phyloP scores from a whole-genome alignment of 2,888 invertebrate genomes.

The Spodoptera exigua region DNA sequence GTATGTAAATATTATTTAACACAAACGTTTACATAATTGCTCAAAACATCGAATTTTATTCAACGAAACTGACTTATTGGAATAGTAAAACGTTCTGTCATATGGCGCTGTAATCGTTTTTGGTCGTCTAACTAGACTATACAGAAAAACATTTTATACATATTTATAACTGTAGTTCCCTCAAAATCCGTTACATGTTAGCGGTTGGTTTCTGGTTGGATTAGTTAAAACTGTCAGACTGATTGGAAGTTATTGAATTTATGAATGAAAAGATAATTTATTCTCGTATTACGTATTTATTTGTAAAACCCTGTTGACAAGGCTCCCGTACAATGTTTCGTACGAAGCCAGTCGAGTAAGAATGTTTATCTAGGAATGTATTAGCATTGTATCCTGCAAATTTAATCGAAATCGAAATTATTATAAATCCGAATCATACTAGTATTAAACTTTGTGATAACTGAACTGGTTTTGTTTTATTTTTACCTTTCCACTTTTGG shows the following conservation, averaged over 20 bases:
- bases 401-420: slow-evolving; percentile 38
- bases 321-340: too few species aligned
- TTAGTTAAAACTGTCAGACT: slow-evolving; percentile 14
- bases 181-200: too few species aligned
- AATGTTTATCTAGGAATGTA: slow-evolving; percentile 18
- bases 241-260: slow-evolving; percentile 6
- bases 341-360: not conserved
- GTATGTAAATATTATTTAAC: slow-evolving; percentile 49
- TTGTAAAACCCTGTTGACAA: too few species aligned
- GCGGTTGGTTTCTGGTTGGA: too few species aligned
- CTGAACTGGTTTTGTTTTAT: slow-evolving; percentile 32
- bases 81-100: not conserved
- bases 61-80: slow-evolving; percentile 3
- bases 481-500: not conserved
- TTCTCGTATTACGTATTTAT: too few species aligned
- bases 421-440: slow-evolving; percentile 36
- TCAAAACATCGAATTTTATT: slow-evolving; percentile 34
- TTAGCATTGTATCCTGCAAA: slow-evolving; percentile 25
- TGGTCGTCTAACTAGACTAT: too few species aligned
- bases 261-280: too few species aligned
- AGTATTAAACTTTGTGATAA: slow-evolving; percentile 61
- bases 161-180: too few species aligned
- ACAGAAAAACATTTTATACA: too few species aligned
- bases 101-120: not conserved
- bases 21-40: slow-evolving; percentile 36